Base-by-base conservation (phyloP, 1,140 invertebrate genomes). In the Drosophila kikkawai region DNA sequence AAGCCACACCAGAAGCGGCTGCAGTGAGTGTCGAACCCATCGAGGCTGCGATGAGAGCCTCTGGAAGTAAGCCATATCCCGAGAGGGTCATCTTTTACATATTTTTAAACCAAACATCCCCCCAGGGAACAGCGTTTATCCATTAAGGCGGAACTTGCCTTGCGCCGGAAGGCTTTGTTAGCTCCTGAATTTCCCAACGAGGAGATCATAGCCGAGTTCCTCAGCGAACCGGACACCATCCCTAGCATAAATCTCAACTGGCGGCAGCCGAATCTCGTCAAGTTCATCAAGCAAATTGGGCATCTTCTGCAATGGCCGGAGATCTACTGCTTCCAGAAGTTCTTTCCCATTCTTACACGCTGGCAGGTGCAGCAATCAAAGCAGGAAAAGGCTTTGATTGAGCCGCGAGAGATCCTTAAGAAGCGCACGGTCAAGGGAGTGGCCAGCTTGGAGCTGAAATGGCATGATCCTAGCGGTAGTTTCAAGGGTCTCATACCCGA, bases 161-260 rank as follows among this genome's bases (percentile, higher is more conserved):
- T 97, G n/a, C 94, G 96, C 39, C 95, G 93, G 56, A 96, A 96
- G 87, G 95, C 96, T 5, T 80, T 97, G 22, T 64, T 93, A n/a
- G 93, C 94, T 82, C 92, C 94, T 12, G 93, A 94, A 44, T 97
- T 97, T 93, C 96, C 96, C 12, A 95, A 95, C 63, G 94, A 96
- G 77, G 94, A 95, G 83, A 93, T 97, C 41, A 96, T 97, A 82
- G 94, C 96, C 65, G 97, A 97, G 93, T 97, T 96, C 93, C 93
- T 96, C 39, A 87, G 94, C 26, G 92, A 93, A 5, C 95, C 94
- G 73, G 93, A 93, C 22, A 74, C 79, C 15, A 75, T 95, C 6
- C 93, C 94, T 3, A 90, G 85, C 42, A 84, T 96, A 45, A 84
- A 95, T 73, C 93, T 95, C 12, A 92, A 93, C 61, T 96, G 96